Evolutionary conservation across 2,888 invertebrate genomes (phyloP).

Genomic region (Ommatoiulus sabulosus): DNA sequence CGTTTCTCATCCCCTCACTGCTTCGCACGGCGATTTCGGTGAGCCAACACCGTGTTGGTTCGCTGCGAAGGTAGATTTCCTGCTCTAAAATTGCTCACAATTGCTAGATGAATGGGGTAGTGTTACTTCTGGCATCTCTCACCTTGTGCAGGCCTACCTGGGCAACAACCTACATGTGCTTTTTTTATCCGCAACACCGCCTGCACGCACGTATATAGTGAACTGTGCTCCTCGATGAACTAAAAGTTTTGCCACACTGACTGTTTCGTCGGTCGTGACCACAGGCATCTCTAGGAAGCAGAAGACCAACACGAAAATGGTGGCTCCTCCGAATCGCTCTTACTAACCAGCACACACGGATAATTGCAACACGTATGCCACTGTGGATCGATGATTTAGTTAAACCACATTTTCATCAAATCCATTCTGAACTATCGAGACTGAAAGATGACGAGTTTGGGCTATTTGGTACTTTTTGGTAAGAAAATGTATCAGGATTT

Average conservation of each 20-base stretch:
- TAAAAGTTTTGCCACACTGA: conserved; percentile 31
- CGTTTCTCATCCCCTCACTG: neutral
- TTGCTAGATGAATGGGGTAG: conserved; percentile 3
- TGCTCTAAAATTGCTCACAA: neutral
- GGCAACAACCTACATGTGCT: conserved; percentile 21
- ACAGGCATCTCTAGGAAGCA: neutral
- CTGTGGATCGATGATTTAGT: neutral
- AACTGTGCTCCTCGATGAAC: conserved; percentile 31
- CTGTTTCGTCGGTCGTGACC: conserved; percentile 3
- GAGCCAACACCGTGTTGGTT: neutral
- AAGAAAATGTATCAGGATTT: conserved; percentile 13
- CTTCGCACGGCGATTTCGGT: neutral
- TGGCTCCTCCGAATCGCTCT: neutral
- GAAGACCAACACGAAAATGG: neutral
- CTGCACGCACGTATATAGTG: conserved; percentile 21
- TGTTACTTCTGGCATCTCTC: conserved; percentile 24
- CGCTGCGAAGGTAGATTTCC: neutral
- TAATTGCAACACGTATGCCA: neutral
- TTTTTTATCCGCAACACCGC: neutral
- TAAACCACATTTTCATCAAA: neutral
- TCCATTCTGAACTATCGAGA: neutral
- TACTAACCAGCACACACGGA: neutral
- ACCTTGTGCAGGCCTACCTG: conserved; percentile 20
- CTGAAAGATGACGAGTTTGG: neutral
- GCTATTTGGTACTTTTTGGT: conserved; percentile 1